phyloP scores from a whole-genome alignment of 2,888 invertebrate species.

The Dynastes grantii region DNA sequence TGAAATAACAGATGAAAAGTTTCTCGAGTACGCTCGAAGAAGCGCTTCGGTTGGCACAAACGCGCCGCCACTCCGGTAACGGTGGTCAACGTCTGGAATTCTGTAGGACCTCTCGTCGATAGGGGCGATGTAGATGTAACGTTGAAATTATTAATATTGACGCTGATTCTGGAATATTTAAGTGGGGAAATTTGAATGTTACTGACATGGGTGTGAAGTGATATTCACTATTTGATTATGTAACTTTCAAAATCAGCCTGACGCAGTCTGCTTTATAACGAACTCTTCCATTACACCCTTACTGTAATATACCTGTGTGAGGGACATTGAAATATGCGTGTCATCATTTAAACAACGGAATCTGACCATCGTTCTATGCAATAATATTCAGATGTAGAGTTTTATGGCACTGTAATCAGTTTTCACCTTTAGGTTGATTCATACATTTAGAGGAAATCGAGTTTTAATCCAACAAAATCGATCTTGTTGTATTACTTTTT shows the following conservation, averaged over 20 bases:
- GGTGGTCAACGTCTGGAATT: neutral
- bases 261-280: too few relatives aligned
- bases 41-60: neutral
- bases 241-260: neutral
- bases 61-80: neutral
- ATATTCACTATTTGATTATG: neutral
- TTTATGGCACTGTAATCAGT: too few relatives aligned
- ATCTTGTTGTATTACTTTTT: too few relatives aligned
- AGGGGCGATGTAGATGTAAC: conserved; percentile 1
- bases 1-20: conserved; percentile 40
- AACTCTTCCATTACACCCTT: too few relatives aligned
- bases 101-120: neutral
- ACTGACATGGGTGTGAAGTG: neutral
- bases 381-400: too few relatives aligned
- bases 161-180: neutral
- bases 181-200: conserved; percentile 6
- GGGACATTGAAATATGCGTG: too few relatives aligned
- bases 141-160: conserved; percentile 17
- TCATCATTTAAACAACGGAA: too few relatives aligned
- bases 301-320: too few relatives aligned
- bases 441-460: too few relatives aligned
- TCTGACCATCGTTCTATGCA: too few relatives aligned
- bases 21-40: conserved; percentile 31
- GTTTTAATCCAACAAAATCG: too few relatives aligned
- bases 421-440: too few relatives aligned